Evolutionary conservation across 35 echinoderm and acorn worm genomes (phyloP).

Genomic region (Ptychodera flava): DNA sequence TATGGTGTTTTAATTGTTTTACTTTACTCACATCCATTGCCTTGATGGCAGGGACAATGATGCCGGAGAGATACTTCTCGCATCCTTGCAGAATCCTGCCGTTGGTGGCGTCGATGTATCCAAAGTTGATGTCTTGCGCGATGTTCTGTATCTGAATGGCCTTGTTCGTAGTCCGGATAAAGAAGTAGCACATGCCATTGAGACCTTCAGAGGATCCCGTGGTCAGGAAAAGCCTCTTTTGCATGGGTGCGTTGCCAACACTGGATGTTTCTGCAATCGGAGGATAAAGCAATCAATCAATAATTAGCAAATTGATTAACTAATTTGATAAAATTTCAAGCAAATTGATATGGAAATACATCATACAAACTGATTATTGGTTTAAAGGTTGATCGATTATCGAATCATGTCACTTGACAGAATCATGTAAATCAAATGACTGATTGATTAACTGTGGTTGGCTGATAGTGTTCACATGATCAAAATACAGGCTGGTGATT

Average conservation of each 20-base stretch:
- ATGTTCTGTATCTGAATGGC: conserved; percentile 66
- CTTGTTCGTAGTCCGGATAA: conserved; percentile 76
- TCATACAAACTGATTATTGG: too few relatives aligned
- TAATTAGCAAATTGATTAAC: too few relatives aligned
- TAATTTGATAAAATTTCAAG: too few relatives aligned
- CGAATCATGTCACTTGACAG: too few relatives aligned
- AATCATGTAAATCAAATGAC: too few relatives aligned
- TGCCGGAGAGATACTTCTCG: conserved; percentile 53
- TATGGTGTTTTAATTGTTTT: too few relatives aligned
- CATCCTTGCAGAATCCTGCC: conserved; percentile 89
- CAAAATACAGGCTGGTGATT: too few relatives aligned
- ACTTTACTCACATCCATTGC: conserved; percentile 70
- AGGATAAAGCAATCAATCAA: too few relatives aligned
- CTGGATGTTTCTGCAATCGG: conserved; percentile 56
- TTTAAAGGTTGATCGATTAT: too few relatives aligned
- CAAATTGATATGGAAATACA: too few relatives aligned
- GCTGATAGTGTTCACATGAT: too few relatives aligned
- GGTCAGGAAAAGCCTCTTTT: conserved; percentile 88
- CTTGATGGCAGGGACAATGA: conserved; percentile 87
- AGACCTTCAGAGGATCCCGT: conserved; percentile 79
- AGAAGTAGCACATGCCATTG: conserved; percentile 97
- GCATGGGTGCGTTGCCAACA: conserved; percentile 43
- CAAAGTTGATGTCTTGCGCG: conserved; percentile 78
- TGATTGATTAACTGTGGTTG: too few relatives aligned
- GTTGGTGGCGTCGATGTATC: conserved; percentile 66